These are phyloP conservation scores for Lepilemur septentrionalis DNA, from an alignment of 2,797 vertebrate species.

Conservation along the genomic window DNA sequence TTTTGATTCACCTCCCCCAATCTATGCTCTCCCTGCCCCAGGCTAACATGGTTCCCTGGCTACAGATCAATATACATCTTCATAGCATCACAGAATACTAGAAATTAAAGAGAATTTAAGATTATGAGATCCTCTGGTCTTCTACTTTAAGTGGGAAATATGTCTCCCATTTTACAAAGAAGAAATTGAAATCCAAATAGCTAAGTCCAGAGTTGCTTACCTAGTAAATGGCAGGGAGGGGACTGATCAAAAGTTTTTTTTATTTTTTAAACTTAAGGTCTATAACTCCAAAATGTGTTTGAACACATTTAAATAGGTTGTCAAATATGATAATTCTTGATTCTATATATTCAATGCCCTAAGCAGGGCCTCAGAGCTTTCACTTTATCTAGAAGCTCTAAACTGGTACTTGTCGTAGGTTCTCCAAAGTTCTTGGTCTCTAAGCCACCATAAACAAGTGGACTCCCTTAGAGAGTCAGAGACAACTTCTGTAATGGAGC, in stretches of 20 bases:
- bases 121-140: not conserved
- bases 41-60: not conserved
- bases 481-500: not conserved
- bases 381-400: not conserved
- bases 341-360: not conserved
- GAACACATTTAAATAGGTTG: constrained; percentile 10
- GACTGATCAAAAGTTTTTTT: not conserved
- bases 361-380: not conserved
- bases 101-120: constrained; percentile 31
- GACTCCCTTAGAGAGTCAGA: not conserved
- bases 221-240: not conserved
- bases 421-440: not conserved
- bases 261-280: not conserved
- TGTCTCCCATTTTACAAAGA: constrained; percentile 2
- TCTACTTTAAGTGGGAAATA: constrained; percentile 11
- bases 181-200: not conserved
- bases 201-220: constrained; percentile 17
- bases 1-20: not conserved
- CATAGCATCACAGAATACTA: not conserved
- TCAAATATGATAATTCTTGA: not conserved
- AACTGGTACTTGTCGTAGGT: not conserved
- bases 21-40: not conserved
- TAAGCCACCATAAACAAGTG: not conserved
- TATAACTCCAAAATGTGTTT: constrained; percentile 16
- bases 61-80: constrained; percentile 19